phyloP scores from a whole-genome alignment of 2,888 invertebrate genomes.

The Ormyrus pomaceus region DNA sequence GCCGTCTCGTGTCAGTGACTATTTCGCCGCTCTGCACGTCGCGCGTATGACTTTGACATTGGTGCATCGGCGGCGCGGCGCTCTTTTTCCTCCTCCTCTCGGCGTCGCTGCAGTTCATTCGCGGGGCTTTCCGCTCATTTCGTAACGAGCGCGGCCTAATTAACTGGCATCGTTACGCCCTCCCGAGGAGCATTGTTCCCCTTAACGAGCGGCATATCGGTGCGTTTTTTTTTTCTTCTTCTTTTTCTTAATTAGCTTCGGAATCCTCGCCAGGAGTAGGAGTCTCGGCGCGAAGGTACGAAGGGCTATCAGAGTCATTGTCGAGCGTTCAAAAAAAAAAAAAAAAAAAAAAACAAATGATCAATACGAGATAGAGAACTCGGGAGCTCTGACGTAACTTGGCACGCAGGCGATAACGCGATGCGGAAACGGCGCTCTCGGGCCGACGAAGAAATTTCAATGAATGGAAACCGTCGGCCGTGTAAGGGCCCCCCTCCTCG shows the following conservation, averaged over 20 bases:
- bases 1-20: conserved; percentile 33
- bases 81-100: neutral
- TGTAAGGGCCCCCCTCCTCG: conserved; percentile 61
- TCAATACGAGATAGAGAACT: neutral
- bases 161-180: conserved; percentile 43
- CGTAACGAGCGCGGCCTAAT: conserved; percentile 47
- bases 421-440: conserved; percentile 61
- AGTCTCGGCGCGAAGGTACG: too few relatives aligned
- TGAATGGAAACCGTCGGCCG: conserved; percentile 70
- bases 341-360: neutral
- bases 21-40: neutral
- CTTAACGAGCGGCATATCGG: too few relatives aligned
- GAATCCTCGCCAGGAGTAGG: too few relatives aligned
- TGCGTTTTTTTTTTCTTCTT: too few relatives aligned
- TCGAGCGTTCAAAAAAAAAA: neutral
- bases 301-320: too few relatives aligned
- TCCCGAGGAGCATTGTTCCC: neutral
- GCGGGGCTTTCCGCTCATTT: conserved; percentile 21
- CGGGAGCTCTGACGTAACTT: too few relatives aligned
- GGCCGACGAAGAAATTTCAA: conserved; percentile 68
- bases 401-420: conserved; percentile 57
- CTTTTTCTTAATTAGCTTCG: too few relatives aligned
- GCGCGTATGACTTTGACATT: conserved; percentile 55
- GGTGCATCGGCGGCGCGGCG: conserved; percentile 5
- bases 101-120: neutral